These are phyloP conservation scores for Sinhomidia bicolor DNA, from an alignment of 2,888 invertebrate species.

Conservation along the genomic window DNA sequence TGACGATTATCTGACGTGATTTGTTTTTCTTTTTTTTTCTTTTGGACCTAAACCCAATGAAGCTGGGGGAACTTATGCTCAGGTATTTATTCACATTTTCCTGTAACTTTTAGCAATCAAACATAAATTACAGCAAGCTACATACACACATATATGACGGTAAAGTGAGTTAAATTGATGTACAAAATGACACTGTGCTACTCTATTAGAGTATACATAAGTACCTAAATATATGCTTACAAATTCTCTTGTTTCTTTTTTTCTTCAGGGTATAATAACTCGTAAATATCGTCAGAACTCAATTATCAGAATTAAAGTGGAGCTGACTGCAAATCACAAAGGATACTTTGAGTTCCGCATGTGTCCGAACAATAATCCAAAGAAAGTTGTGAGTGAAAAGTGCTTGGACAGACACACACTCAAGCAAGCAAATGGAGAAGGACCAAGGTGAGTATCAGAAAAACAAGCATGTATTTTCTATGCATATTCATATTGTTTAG, in stretches of 20 bases:
- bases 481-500: no score
- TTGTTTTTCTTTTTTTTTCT: constrained; percentile 73
- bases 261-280: constrained; percentile 89
- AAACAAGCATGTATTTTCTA: no score
- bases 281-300: constrained; percentile 85
- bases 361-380: constrained; percentile 81
- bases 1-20: not conserved
- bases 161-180: no score
- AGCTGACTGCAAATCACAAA: constrained; percentile 76
- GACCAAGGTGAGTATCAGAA: constrained; percentile 68
- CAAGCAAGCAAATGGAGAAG: constrained; percentile 80
- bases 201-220: no score
- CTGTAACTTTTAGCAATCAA: not conserved
- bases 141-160: no score
- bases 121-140: no score
- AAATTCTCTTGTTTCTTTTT: no score
- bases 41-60: constrained; percentile 84
- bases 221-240: no score
- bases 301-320: constrained; percentile 68
- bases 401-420: constrained; percentile 81
- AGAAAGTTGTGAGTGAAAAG: constrained; percentile 79
- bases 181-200: no score
- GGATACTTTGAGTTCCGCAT: constrained; percentile 81
- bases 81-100: constrained; percentile 81
- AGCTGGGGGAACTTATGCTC: constrained; percentile 91